Conservation (phyloP, 1,140 invertebrate genomes). For the Daktulosphaira vitifoliae region DNA sequence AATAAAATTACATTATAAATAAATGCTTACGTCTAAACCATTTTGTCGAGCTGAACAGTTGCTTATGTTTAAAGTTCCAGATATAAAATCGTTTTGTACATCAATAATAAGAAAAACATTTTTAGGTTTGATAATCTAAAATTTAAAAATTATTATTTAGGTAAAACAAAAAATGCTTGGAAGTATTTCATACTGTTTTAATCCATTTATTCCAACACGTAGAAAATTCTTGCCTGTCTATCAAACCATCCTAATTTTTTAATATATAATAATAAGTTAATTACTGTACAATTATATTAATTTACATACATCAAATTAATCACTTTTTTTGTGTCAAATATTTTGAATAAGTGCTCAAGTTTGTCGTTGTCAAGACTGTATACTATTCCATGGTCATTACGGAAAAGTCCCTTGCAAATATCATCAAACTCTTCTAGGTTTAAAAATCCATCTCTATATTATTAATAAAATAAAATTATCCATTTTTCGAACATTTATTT, state of each 20-base stretch:
- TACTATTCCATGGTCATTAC: constrained; percentile 74
- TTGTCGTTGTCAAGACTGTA: constrained; percentile 65
- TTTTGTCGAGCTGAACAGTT: constrained; percentile 88
- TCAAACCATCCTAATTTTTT: constrained; percentile 55
- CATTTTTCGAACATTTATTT: not conserved
- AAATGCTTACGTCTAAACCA: constrained; percentile 58
- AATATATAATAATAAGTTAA: not conserved
- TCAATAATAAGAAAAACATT: constrained; percentile 90
- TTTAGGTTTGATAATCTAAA: constrained; percentile 72
- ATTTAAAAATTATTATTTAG: constrained; percentile 14
- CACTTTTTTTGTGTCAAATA: constrained; percentile 43
- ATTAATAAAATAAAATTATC: not conserved
- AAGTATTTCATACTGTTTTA: constrained; percentile 64
- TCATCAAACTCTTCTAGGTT: constrained; percentile 67
- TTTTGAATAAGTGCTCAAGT: constrained; percentile 50
- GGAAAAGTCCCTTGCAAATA: constrained; percentile 73
- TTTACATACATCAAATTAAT: not conserved
- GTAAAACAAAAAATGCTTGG: no score
- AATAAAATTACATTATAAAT: no score
- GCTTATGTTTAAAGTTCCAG: constrained; percentile 83
- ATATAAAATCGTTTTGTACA: constrained; percentile 97
- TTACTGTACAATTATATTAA: not conserved
- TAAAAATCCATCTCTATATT: constrained; percentile 62
- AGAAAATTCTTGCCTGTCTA: constrained; percentile 73
- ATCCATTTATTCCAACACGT: constrained; percentile 72